Evolutionary conservation across 64 coral and sea anemone genomes (phyloP), one percentile per base, ranked within the genome.

Genomic region (Montipora efflorescens): DNA sequence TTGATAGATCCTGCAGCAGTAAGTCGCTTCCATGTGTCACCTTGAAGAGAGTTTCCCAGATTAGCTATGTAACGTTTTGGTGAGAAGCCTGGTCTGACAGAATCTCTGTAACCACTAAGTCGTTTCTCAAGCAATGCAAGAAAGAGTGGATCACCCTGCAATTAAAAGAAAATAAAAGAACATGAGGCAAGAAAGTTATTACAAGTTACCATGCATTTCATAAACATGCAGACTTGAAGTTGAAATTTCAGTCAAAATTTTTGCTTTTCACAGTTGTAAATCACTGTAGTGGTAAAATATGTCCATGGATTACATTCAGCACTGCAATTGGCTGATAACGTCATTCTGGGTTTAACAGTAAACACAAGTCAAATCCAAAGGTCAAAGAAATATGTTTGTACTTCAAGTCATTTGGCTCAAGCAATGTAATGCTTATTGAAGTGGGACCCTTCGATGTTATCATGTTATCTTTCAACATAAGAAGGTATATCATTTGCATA

Each of bases 41-140:
- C 92, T 22, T 95, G 83, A 61, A 96, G 79, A 80, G 92, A 91
- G 6, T 88, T 90, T 50, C 92, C 84, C 3, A 99, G 92, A 67
- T 78, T 94, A n/a, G 92, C 92, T 77, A 99, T 96, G 90, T 99
- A 99, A 13, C 92, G 89, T 46, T 99, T 96, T n/a, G 98, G 98
- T 66, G 98, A 99, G 44, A 92, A 99, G 10, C 98, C 98, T 58
- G 98, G 98, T 69, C 92, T 82, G 49, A 99, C 87, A 15, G 90
- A 83, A 14, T 92, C 98, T 76, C 78, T 94, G 77, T 85, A 92
- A 48, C 83, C 83, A 81, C 93, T 95, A 2, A 95, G 62, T 5
- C 68, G 75, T 43, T 97, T 97, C 19, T 97, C 83, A 49, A 97
- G 93, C n/a, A 97, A 82, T 43, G 93, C 84, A 73, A 97, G 93